Evolutionary conservation across 2,797 vertebrate genomes (phyloP).

Genomic region (Falco peregrinus): DNA sequence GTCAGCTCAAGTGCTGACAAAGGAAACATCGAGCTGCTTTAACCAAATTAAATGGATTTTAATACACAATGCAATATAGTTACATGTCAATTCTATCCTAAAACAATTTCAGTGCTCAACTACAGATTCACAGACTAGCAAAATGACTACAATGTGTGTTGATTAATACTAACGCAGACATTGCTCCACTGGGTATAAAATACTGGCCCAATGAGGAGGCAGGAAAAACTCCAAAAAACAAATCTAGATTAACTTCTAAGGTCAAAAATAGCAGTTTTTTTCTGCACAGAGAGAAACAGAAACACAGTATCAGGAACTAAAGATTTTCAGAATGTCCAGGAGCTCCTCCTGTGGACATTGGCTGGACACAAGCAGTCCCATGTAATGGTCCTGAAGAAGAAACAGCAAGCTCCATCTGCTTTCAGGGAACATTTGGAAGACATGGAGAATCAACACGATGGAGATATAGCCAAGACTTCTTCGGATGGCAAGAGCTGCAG

Average conservation of each 20-base stretch:
- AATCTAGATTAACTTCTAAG: background rate
- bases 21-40: background rate
- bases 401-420: background rate
- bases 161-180: background rate
- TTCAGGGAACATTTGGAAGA: background rate
- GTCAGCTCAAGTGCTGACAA: background rate
- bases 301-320: background rate
- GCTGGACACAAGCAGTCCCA: background rate
- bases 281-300: background rate
- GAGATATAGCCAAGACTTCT: background rate
- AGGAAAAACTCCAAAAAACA: background rate
- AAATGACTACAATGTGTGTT: fast-evolving
- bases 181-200: background rate
- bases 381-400: fast-evolving
- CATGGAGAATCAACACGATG: background rate
- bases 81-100: background rate
- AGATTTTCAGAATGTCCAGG: background rate
- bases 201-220: background rate
- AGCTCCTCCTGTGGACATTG: background rate
- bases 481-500: background rate
- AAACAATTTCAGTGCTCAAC: background rate
- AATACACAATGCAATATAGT: background rate
- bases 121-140: background rate
- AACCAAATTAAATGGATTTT: background rate
- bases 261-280: fast-evolving